These are phyloP conservation scores for Phylloscopus whistleri DNA, from an alignment of 2,113 vertebrate genomes.

Conservation along the genomic window DNA sequence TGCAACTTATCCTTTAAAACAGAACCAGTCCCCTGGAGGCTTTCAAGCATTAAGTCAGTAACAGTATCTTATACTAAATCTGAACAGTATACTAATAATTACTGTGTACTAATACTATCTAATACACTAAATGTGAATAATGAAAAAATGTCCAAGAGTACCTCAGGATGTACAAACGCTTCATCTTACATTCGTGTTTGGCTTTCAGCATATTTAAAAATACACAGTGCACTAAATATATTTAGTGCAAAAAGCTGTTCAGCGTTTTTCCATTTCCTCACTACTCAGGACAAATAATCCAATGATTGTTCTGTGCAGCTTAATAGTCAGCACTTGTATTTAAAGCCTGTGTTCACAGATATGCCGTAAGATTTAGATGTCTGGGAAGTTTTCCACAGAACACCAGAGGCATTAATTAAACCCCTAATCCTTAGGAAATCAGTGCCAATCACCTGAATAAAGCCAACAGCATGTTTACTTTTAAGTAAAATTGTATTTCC, in stretches of 20 bases:
- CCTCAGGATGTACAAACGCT: neutral
- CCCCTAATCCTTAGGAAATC: neutral
- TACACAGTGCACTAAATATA: neutral
- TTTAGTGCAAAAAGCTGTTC: neutral
- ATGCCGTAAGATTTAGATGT: neutral
- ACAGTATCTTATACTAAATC: neutral
- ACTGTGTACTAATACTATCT: too few relatives aligned
- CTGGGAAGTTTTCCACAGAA: neutral
- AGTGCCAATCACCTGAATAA: neutral
- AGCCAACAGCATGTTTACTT: neutral
- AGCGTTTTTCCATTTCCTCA: slow-evolving; percentile 27
- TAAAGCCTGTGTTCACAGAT: neutral
- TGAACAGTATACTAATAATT: neutral
- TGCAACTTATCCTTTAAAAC: neutral
- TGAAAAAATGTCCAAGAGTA: neutral
- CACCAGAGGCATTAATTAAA: neutral
- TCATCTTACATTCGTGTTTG: neutral
- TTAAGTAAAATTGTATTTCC: neutral
- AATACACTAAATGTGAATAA: neutral
- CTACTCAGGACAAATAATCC: neutral
- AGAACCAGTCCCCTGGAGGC: neutral
- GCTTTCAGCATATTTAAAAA: slow-evolving; percentile 4
- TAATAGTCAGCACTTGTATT: neutral
- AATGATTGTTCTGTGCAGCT: neutral
- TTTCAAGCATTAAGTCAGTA: neutral